Evolutionary conservation across 2,113 vertebrate genomes (phyloP).

Genomic region (Hydropotes inermis): DNA sequence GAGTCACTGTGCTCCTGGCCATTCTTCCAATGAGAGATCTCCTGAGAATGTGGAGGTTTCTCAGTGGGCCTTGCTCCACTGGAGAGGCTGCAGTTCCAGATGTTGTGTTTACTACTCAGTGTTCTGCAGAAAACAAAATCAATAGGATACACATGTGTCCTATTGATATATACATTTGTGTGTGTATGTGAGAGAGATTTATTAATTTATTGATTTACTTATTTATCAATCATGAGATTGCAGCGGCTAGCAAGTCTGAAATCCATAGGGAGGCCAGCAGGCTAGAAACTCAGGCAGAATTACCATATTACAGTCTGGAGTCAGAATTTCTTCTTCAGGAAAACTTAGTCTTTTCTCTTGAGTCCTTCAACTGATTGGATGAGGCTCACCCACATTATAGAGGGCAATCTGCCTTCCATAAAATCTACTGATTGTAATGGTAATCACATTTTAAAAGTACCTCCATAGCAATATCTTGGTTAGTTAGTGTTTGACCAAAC

Average conservation of each 20-base stretch:
- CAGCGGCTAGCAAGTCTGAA: not conserved
- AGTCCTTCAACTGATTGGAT: not conserved
- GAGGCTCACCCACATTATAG: not conserved
- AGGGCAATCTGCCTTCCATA: not conserved
- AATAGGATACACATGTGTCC: not conserved
- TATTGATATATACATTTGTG: not conserved
- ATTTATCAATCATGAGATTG: not conserved
- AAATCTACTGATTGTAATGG: not conserved
- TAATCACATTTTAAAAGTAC: not conserved
- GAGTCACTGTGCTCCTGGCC: not conserved
- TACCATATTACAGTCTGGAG: not conserved
- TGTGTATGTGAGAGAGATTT: not conserved
- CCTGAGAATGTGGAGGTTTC: not conserved
- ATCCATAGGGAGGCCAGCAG: not conserved
- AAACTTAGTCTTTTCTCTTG: not conserved
- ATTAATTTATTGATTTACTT: not conserved
- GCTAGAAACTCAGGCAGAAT: not conserved
- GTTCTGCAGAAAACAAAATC: not conserved
- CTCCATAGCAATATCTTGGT: not conserved
- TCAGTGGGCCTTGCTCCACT: not conserved
- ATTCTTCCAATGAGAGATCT: not conserved
- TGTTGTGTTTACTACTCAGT: not conserved
- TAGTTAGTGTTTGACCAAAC: not conserved
- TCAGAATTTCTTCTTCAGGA: not conserved
- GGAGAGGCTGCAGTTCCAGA: not conserved